A percentile compares a stretch with the other conserved stretches of the same genome.
These are phyloP conservation scores for Hydractinia echinata DNA, from an alignment of 30 jellyfish, hydroid and myxozoan species.

Conservation along the genomic window DNA sequence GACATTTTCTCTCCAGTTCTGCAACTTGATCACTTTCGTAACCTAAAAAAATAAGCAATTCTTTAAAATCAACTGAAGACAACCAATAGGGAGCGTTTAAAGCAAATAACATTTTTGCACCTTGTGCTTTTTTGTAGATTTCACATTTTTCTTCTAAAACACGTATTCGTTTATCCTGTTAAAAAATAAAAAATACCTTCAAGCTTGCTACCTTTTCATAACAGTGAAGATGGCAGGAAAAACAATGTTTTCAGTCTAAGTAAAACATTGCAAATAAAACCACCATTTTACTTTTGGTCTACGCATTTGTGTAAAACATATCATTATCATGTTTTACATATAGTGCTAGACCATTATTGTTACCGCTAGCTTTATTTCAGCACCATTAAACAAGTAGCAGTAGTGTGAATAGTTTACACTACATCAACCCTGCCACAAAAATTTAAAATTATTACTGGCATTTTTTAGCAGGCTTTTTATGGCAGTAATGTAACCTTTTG, in stretches of 20 bases:
- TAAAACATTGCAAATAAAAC: conserved; percentile 15
- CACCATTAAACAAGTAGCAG: too few species aligned
- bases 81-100: neutral
- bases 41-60: conserved; percentile 26
- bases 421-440: too few species aligned
- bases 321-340: too few species aligned
- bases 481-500: too few species aligned
- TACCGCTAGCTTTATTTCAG: too few species aligned
- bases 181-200: neutral
- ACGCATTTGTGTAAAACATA: too few species aligned
- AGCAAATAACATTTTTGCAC: conserved; percentile 15
- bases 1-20: conserved; percentile 67
- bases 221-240: conserved; percentile 61
- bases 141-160: conserved; percentile 59
- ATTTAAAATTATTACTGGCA: too few species aligned
- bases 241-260: neutral
- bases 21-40: conserved; percentile 50
- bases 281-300: conserved; percentile 21
- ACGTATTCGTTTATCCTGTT: conserved; percentile 53
- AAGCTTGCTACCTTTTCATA: neutral
- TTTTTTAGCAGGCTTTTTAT: too few species aligned
- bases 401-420: too few species aligned
- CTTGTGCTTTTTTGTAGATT: conserved; percentile 58
- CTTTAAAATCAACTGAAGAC: too few species aligned
- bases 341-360: too few species aligned